Percentiles rank a stretch among this genome's conserved stretches.
Evolutionary conservation across 1,140 invertebrate genomes (phyloP).

Genomic region (Drosophila seguyi): DNA sequence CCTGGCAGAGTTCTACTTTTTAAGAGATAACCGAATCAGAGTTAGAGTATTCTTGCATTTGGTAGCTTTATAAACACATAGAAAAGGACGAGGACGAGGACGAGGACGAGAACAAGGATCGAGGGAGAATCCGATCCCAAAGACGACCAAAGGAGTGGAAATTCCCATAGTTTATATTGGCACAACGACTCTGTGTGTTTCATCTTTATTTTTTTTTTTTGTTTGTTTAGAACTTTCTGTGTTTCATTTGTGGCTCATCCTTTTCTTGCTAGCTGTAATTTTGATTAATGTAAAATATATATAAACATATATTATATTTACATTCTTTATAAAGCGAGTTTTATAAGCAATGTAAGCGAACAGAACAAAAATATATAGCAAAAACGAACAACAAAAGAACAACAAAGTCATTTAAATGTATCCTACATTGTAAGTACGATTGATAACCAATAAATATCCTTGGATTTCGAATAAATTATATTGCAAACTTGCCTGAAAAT

Average conservation of each 20-base stretch:
- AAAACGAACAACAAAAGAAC: conserved; percentile 21
- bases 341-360: conserved; percentile 24
- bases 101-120: conserved; percentile 9
- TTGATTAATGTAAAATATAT: conserved; percentile 19
- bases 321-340: conserved; percentile 12
- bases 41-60: conserved; percentile 75
- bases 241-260: conserved; percentile 8
- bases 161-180: conserved; percentile 24
- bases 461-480: conserved; percentile 19
- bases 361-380: conserved; percentile 12
- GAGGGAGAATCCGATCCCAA: neutral
- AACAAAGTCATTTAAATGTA: conserved; percentile 48
- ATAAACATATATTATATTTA: conserved; percentile 32
- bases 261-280: conserved; percentile 16
- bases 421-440: conserved; percentile 41
- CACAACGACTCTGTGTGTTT: conserved; percentile 11
- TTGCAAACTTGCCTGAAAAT: neutral
- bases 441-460: conserved; percentile 37
- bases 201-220: conserved; percentile 15
- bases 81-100: conserved; percentile 9
- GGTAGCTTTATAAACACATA: conserved; percentile 68
- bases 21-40: conserved; percentile 44
- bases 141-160: conserved; percentile 25
- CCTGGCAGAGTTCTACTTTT: conserved; percentile 19
- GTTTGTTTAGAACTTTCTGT: conserved; percentile 12